These are phyloP conservation scores for Stenotaenia linearis DNA, from an alignment of 2,888 invertebrate genomes.

Conservation along the genomic window DNA sequence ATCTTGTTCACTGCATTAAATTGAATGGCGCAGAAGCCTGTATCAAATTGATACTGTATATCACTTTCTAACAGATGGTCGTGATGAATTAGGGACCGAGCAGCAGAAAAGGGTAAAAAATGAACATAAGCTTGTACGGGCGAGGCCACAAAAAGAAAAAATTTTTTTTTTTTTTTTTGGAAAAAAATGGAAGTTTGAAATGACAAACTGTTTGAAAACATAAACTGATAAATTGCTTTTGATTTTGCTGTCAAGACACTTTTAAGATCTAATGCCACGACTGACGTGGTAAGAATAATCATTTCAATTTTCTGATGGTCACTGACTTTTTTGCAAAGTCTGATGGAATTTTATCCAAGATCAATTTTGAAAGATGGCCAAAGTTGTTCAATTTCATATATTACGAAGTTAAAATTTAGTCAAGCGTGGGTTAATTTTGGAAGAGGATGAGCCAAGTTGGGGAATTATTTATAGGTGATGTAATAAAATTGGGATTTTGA, in stretches of 20 bases:
- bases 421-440: not conserved
- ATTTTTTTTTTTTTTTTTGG: no score
- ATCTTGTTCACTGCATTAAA: not conserved
- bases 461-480: no score
- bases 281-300: not conserved
- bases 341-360: not conserved
- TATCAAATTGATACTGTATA: not conserved
- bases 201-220: not conserved
- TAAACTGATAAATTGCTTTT: slow-evolving; percentile 5
- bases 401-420: not conserved
- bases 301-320: not conserved
- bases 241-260: slow-evolving; percentile 4
- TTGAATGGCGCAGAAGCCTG: not conserved
- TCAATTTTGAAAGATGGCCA: not conserved
- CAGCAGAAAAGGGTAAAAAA: not conserved
- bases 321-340: not conserved
- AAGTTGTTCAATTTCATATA: not conserved
- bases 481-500: no score
- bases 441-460: no score
- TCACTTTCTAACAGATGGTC: not conserved
- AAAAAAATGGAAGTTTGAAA: no score
- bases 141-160: not conserved
- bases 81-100: not conserved
- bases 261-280: not conserved
- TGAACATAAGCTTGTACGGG: not conserved